These are phyloP conservation scores for Ailurus styani DNA, from an alignment of 2,113 vertebrate genomes.

Conservation along the genomic window DNA sequence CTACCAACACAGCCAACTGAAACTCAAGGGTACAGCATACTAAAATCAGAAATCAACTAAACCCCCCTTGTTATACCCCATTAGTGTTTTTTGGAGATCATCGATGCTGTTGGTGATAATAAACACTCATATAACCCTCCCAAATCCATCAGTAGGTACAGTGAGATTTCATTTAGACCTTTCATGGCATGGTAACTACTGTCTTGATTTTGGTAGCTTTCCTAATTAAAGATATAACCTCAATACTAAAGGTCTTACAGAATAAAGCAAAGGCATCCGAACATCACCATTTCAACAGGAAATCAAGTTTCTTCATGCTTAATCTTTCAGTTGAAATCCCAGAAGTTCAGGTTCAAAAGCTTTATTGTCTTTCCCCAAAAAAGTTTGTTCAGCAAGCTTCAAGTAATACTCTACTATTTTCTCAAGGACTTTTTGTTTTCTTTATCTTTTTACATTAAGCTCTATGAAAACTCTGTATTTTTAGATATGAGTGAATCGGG, in stretches of 20 bases:
- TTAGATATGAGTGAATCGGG: not conserved
- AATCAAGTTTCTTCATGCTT: not conserved
- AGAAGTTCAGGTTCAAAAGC: slow-evolving; percentile 16
- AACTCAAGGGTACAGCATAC: not conserved
- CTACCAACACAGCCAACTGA: not conserved
- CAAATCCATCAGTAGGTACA: not conserved
- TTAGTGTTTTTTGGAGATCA: not conserved
- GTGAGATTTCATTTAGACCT: not conserved
- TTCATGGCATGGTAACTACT: not conserved
- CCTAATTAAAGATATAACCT: not conserved
- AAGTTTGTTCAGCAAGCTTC: slow-evolving; percentile 9
- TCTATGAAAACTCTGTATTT: not conserved
- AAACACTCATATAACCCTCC: not conserved
- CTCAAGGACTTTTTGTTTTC: not conserved
- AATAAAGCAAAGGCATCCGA: not conserved
- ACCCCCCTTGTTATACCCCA: not conserved
- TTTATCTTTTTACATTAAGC: slow-evolving; percentile 19
- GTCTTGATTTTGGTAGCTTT: not conserved
- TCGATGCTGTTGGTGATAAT: not conserved
- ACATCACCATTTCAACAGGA: not conserved
- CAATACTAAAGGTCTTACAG: not conserved
- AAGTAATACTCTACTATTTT: slow-evolving; percentile 19
- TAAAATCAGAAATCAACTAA: not conserved
- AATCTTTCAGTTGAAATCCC: slow-evolving; percentile 6
- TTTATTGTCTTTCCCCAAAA: not conserved